A percentile compares a stretch with the other conserved stretches of the same genome.
Conservation (phyloP, 2,797 vertebrate species). For the Rhadinocentrus ornatus region DNA sequence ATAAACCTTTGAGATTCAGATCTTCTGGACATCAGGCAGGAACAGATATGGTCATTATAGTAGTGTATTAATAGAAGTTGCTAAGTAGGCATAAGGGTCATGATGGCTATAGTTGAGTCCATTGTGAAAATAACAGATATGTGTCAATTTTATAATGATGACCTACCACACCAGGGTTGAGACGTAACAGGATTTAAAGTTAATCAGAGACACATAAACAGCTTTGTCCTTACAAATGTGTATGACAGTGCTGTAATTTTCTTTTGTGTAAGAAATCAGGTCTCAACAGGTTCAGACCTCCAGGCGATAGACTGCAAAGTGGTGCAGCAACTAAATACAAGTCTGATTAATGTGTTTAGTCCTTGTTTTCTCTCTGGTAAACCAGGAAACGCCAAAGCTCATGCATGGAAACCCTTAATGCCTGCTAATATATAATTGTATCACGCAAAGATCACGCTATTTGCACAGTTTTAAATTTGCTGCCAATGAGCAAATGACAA, state of each 20-base stretch:
- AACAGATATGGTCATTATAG: constrained; percentile 7
- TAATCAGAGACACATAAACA: constrained; percentile 35
- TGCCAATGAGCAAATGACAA: not conserved
- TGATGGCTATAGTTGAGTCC: constrained; percentile 14
- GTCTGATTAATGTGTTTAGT: constrained; percentile 18
- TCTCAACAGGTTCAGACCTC: constrained; percentile 71
- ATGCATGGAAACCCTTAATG: constrained; percentile 9
- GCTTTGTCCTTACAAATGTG: constrained; percentile 12
- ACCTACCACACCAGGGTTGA: constrained; percentile 9
- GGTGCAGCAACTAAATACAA: constrained; percentile 34
- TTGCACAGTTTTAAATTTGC: not conserved
- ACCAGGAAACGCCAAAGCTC: constrained; percentile 38
- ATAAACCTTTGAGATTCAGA: not conserved
- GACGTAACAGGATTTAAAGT: constrained; percentile 48
- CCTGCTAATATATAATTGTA: constrained; percentile 24
- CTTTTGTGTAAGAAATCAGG: constrained; percentile 44
- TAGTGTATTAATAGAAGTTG: constrained; percentile 13
- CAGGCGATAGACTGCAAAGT: constrained; percentile 59
- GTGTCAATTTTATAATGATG: constrained; percentile 12
- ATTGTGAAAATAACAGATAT: constrained; percentile 13
- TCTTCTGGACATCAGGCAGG: constrained; percentile 5
- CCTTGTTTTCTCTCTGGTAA: constrained; percentile 25
- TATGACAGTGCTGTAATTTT: constrained; percentile 15
- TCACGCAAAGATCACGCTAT: constrained; percentile 13
- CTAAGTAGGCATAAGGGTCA: constrained; percentile 23